phyloP scores from a whole-genome alignment of 2,888 invertebrate genomes.

The Brachynemurus nebulosus region DNA sequence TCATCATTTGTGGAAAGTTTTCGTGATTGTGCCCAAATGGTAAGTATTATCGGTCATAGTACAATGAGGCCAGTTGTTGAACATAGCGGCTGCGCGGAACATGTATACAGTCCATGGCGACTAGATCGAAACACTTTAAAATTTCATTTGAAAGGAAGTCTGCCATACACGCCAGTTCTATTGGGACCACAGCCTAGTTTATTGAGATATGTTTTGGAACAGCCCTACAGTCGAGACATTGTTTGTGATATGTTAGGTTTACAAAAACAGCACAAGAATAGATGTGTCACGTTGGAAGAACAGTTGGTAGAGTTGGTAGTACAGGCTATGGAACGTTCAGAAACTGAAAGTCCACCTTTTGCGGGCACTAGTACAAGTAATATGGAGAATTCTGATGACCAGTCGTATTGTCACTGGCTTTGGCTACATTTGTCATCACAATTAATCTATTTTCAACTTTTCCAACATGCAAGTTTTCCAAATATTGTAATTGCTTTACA shows the following conservation, averaged over 20 bases:
- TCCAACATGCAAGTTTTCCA: slow-evolving; percentile 87
- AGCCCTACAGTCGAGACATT: slow-evolving; percentile 93
- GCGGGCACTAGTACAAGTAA: slow-evolving; percentile 14
- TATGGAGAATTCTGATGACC: slow-evolving; percentile 43
- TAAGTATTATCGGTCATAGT: slow-evolving; percentile 79
- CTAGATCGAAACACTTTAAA: slow-evolving; percentile 71
- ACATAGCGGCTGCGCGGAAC: slow-evolving; percentile 80
- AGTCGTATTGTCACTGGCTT: slow-evolving; percentile 58
- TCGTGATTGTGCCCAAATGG: slow-evolving; percentile 88
- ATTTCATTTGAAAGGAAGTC: slow-evolving; percentile 54
- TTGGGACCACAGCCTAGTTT: slow-evolving; percentile 79
- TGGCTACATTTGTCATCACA: slow-evolving; percentile 93
- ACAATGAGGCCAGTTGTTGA: slow-evolving; percentile 90
- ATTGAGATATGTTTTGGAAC: slow-evolving; percentile 79
- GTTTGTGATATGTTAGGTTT: slow-evolving; percentile 88
- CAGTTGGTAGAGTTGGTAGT: slow-evolving; percentile 85
- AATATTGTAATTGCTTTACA: slow-evolving; percentile 83
- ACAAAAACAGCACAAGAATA: slow-evolving; percentile 81
- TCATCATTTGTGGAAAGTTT: slow-evolving; percentile 88
- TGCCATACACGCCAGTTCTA: slow-evolving; percentile 82
- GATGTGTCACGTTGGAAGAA: slow-evolving; percentile 82
- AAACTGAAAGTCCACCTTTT: slow-evolving; percentile 34
- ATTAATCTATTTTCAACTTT: slow-evolving; percentile 86
- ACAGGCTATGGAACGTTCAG: slow-evolving; percentile 82
- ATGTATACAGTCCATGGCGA: slow-evolving; percentile 85